Evolutionary conservation across 2,797 vertebrate genomes (phyloP), one percentile per base, ranked within the genome.

Genomic region (Philypnodon macrostomus): DNA sequence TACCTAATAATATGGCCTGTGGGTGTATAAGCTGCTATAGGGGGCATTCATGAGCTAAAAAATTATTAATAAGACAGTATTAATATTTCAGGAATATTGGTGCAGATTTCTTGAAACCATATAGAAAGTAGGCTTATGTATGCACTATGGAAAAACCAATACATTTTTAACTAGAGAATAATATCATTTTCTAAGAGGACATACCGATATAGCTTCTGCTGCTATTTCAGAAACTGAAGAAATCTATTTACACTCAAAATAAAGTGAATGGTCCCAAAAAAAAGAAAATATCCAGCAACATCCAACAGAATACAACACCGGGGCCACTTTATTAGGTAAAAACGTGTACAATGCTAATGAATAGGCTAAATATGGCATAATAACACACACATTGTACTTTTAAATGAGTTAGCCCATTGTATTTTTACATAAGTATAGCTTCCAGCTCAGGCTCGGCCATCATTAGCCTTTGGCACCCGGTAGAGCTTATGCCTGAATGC

Each of bases 381-480:
- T 44, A 26, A 30, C 41, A 15, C 10, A 5, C 16, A 10, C 15
- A 17, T 44, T 44, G 41, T 18, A n/a, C 10, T 30, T 44, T 30
- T 30, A 30, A 18, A 44, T 44, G 3, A 41, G 3, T 1, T 3
- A 12, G 38, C 12, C 7, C 23, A 15, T 23, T 16, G 24, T 42
- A 5, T 26, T 26, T 11, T 40, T 7, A 39, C 11, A 10, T n/a
- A 41, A 41, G 41, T 44, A 8, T 31, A 8, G 41, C 41, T 30
- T 15, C 7, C 15, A 29, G 41, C 26, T 18, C 41, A 10, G n/a
- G 15, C 30, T 30, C 26, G 10, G 15, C 8, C 18, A 11, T 30
- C 41, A 31, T 52, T n/a, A 36, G 18, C 51, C 39, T 16, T 0
- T 37, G 45, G 66, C 50, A 13, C 15, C 32, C 23, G 9, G 32